phyloP scores from a whole-genome alignment of 1,140 invertebrate species.

The Patella vulgata region DNA sequence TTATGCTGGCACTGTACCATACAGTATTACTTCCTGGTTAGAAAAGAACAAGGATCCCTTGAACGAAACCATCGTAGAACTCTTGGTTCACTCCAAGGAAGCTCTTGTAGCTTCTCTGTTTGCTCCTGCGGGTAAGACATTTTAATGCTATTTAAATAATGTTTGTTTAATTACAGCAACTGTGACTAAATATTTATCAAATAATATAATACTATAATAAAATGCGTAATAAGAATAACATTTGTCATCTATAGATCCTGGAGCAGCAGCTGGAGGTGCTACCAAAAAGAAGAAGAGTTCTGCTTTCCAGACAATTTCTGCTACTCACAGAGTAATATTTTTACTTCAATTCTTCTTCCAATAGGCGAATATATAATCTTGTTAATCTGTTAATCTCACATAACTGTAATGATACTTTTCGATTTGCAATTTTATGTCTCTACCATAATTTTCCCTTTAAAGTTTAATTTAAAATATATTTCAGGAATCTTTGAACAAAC shows the following conservation, averaged over 20 bases:
- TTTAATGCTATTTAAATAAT: too few relatives aligned
- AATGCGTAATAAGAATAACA: too few relatives aligned
- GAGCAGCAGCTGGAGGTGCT: slow-evolving; percentile 16
- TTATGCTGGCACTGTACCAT: slow-evolving; percentile 98
- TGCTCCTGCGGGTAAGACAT: slow-evolving; percentile 35
- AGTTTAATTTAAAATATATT: slow-evolving; percentile 4
- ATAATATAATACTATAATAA: too few relatives aligned
- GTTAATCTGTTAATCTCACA: too few relatives aligned
- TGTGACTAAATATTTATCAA: slow-evolving; percentile 1
- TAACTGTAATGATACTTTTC: too few relatives aligned
- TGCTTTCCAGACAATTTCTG: slow-evolving; percentile 94
- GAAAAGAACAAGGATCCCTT: slow-evolving; percentile 99
- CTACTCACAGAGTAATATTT: slow-evolving; percentile 55
- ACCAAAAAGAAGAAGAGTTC: slow-evolving; percentile 71
- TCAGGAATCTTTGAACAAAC: slow-evolving; percentile 63
- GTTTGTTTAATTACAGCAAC: slow-evolving; percentile 4
- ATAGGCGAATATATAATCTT: too few relatives aligned
- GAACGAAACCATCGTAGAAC: slow-evolving; percentile 80
- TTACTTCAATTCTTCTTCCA: too few relatives aligned
- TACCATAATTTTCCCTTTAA: too few relatives aligned
- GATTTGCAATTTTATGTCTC: too few relatives aligned
- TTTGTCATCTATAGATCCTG: too few relatives aligned
- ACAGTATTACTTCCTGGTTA: slow-evolving; percentile 95
- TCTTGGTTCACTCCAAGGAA: slow-evolving; percentile 61
- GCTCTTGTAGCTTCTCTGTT: slow-evolving; percentile 57